A percentile compares a stretch with the other conserved stretches of the same genome.
phyloP scores from a whole-genome alignment of 2,888 invertebrate genomes.

The Oligia fasciuncula region DNA sequence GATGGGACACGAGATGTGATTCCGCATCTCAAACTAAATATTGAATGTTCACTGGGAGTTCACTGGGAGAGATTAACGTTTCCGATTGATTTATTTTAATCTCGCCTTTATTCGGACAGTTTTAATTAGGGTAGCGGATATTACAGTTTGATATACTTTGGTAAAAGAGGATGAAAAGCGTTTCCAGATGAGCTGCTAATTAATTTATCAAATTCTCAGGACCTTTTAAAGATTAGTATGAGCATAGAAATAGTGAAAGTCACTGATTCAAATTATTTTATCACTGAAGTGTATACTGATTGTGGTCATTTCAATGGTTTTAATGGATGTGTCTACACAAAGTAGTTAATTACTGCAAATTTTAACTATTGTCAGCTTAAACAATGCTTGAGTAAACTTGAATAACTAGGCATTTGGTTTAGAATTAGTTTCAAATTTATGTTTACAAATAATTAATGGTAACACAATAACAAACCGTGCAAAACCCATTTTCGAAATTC shows the following conservation, averaged over 20 bases:
- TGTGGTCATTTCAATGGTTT: background rate
- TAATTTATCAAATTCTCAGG: background rate
- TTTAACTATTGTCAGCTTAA: background rate
- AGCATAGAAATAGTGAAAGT: background rate
- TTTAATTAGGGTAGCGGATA: conserved; percentile 3
- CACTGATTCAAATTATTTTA: conserved; percentile 1
- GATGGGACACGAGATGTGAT: background rate
- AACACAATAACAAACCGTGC: background rate
- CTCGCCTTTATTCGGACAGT: background rate
- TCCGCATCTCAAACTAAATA: conserved; percentile 3
- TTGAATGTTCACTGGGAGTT: background rate
- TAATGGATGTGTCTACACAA: background rate
- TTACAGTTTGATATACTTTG: conserved; percentile 1
- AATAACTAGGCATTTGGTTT: background rate
- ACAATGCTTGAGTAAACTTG: background rate
- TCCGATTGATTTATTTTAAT: conserved; percentile 18
- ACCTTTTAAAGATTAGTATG: background rate
- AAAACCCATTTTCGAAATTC: background rate
- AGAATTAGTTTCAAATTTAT: background rate
- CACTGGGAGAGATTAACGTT: background rate
- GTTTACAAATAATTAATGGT: background rate
- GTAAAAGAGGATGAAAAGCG: background rate
- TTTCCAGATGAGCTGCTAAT: background rate
- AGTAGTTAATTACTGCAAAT: background rate
- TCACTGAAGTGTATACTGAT: background rate